Percentiles rank a stretch among this genome's conserved stretches.
Evolutionary conservation across 2,797 vertebrate genomes (phyloP).

Genomic region (Pseudochaenichthys georgianus): DNA sequence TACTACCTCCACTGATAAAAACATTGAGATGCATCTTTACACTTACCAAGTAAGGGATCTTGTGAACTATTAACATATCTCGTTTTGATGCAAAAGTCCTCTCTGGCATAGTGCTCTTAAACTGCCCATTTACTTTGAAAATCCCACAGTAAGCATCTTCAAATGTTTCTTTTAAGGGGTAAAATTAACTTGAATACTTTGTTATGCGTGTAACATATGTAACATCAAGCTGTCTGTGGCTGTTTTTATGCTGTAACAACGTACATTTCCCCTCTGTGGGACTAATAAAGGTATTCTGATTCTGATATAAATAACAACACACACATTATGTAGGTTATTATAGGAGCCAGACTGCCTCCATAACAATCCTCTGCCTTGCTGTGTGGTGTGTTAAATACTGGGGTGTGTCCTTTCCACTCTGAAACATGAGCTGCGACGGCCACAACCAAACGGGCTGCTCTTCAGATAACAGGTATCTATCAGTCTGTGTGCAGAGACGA

Average conservation of each 20-base stretch:
- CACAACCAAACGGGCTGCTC: constrained; percentile 43
- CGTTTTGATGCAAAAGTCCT: neutral
- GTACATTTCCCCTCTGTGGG: too few species aligned
- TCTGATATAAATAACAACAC: neutral
- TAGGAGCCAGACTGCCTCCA: neutral
- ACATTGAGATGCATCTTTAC: neutral
- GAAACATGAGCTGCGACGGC: constrained; percentile 54
- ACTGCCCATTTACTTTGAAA: neutral
- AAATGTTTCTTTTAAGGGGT: neutral
- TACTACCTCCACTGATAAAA: neutral
- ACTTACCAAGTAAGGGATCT: neutral
- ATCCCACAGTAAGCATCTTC: neutral
- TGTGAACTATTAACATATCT: neutral
- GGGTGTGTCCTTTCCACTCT: constrained; percentile 57
- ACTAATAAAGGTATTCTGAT: too few species aligned
- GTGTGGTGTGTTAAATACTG: constrained; percentile 28
- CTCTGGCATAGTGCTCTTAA: neutral
- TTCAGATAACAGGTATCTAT: constrained; percentile 51
- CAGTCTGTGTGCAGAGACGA: constrained; percentile 23
- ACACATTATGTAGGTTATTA: constrained; percentile 3
- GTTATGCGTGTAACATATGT: too few species aligned
- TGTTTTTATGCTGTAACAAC: too few species aligned
- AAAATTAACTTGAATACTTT: too few species aligned
- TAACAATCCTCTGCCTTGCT: neutral
- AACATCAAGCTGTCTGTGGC: too few species aligned